Percentiles rank a stretch among this genome's conserved stretches.
Evolutionary conservation across 2,888 invertebrate genomes (phyloP).

Genomic region (Mactromeris polynyma): DNA sequence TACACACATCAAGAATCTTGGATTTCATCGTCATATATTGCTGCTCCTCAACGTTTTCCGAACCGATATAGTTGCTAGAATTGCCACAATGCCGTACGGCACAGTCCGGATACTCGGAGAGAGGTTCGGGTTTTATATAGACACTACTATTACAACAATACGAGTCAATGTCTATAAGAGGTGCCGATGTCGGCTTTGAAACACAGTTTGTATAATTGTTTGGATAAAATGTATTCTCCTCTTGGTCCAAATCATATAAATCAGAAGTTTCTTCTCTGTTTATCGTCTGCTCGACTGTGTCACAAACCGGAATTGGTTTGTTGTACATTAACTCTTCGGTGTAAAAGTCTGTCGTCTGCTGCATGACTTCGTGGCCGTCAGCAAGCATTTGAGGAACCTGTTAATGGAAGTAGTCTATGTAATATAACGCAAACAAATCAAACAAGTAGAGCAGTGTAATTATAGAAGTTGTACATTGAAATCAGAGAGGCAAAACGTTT

Average conservation of each 20-base stretch:
- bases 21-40: constrained; percentile 31
- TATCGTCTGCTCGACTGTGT: constrained; percentile 22
- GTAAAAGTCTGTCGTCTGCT: constrained; percentile 40
- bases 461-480: background rate
- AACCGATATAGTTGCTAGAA: background rate
- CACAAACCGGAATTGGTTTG: constrained; percentile 39
- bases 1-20: constrained; percentile 40
- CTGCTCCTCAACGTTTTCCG: constrained; percentile 35
- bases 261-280: constrained; percentile 17
- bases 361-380: constrained; percentile 35
- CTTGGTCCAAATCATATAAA: constrained; percentile 26
- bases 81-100: background rate
- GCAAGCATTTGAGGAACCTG: constrained; percentile 57
- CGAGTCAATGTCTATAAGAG: background rate
- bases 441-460: too few relatives aligned
- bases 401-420: background rate
- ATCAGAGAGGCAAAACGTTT: background rate
- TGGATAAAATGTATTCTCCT: background rate
- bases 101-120: background rate
- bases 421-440: background rate
- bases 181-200: background rate
- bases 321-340: constrained; percentile 45
- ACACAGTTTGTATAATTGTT: background rate
- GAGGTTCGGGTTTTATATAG: background rate
- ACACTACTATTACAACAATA: background rate